A percentile compares a stretch with the other conserved stretches of the same genome.
phyloP scores from a whole-genome alignment of 1,140 invertebrate genomes.

The Argopecten irradians region DNA sequence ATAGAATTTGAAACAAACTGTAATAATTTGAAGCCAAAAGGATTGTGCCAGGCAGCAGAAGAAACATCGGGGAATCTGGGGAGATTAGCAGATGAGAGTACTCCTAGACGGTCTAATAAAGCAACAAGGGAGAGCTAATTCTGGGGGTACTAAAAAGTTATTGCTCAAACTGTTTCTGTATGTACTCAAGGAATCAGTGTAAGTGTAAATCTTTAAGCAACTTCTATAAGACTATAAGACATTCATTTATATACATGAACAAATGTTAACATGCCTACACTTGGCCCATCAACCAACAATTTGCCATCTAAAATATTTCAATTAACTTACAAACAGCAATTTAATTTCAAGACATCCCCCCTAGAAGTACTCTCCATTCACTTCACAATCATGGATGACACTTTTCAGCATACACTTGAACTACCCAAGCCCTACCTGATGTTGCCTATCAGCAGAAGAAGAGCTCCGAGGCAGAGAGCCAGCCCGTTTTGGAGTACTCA shows the following conservation, averaged over 20 bases:
- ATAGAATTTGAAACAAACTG: too few relatives aligned
- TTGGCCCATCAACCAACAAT: too few relatives aligned
- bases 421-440: background rate
- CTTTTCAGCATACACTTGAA: background rate
- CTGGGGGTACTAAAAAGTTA: background rate
- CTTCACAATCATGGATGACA: background rate
- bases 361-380: conserved; percentile 5
- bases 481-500: conserved; percentile 14
- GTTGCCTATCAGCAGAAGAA: background rate
- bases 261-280: too few relatives aligned
- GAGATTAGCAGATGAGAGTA: background rate
- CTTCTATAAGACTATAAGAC: too few relatives aligned
- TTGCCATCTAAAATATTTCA: too few relatives aligned
- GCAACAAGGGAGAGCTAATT: background rate
- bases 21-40: too few relatives aligned
- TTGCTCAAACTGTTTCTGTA: too few relatives aligned
- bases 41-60: background rate
- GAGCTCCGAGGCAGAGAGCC: conserved; percentile 12
- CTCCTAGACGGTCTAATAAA: background rate
- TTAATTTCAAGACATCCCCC: too few relatives aligned
- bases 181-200: too few relatives aligned
- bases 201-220: too few relatives aligned
- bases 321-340: too few relatives aligned
- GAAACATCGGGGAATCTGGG: background rate
- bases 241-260: too few relatives aligned